These are phyloP conservation scores for Xanthia togata DNA, from an alignment of 2,888 invertebrate species.

Conservation along the genomic window DNA sequence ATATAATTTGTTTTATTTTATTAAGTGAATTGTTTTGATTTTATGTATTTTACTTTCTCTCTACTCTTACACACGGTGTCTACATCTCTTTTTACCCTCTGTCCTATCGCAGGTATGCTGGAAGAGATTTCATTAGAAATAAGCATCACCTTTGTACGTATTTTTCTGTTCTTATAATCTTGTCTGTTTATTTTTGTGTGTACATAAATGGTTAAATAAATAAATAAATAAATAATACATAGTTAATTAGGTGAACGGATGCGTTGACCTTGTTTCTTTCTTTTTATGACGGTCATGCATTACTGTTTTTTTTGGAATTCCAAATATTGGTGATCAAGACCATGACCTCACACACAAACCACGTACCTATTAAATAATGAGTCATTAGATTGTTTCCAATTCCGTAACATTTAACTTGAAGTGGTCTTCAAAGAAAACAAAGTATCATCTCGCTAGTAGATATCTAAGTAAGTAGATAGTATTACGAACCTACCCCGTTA, in stretches of 20 bases:
- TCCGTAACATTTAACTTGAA: not conserved
- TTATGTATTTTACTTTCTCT: too few species aligned
- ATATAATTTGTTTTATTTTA: too few species aligned
- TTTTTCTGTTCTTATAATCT: too few species aligned
- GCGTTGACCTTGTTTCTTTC: slow-evolving; percentile 14
- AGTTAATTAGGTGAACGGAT: slow-evolving; percentile 16
- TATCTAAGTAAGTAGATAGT: slow-evolving; percentile 13
- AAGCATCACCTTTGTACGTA: too few species aligned
- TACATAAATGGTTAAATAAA: too few species aligned
- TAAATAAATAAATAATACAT: too few species aligned
- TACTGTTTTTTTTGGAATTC: slow-evolving; percentile 62
- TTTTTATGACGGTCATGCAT: slow-evolving; percentile 39
- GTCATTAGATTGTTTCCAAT: slow-evolving; percentile 53
- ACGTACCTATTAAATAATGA: slow-evolving; percentile 34
- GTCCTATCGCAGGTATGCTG: too few species aligned
- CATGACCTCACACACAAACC: slow-evolving; percentile 59
- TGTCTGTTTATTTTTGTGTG: too few species aligned
- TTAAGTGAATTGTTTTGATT: too few species aligned
- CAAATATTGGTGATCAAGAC: slow-evolving; percentile 53
- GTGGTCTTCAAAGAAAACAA: slow-evolving; percentile 5
- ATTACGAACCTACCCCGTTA: slow-evolving; percentile 54
- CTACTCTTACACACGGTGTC: too few species aligned
- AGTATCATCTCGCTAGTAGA: not conserved
- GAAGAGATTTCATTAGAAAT: too few species aligned
- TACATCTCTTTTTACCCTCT: too few species aligned